Evolutionary conservation across 2,888 invertebrate species (phyloP).

Genomic region (Nebria salina): DNA sequence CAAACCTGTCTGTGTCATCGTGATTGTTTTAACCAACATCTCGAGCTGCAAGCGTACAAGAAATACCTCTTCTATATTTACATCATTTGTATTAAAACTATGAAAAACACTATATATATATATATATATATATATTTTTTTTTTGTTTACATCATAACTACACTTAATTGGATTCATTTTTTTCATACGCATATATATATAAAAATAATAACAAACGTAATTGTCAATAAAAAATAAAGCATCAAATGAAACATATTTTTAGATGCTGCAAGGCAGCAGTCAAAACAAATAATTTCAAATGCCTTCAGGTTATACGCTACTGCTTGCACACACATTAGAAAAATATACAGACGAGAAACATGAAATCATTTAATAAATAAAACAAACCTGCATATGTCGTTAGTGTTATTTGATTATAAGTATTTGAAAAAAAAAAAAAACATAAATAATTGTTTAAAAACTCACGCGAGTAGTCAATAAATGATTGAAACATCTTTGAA

Average conservation of each 20-base stretch:
- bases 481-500: not conserved
- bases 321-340: not conserved
- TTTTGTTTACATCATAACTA: not conserved
- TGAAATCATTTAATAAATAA: not conserved
- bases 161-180: not conserved
- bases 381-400: not conserved
- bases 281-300: not conserved
- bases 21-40: constrained; percentile 55
- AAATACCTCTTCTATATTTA: not conserved
- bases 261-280: not conserved
- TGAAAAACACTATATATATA: not conserved
- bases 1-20: constrained; percentile 58
- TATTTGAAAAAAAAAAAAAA: not conserved
- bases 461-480: not conserved
- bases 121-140: too few relatives aligned
- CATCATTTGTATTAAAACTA: not conserved
- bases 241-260: not conserved
- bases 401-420: not conserved
- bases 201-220: not conserved
- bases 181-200: not conserved
- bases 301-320: not conserved
- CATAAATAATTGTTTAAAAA: not conserved
- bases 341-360: not conserved
- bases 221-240: not conserved
- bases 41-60: constrained; percentile 53